These are phyloP conservation scores for Indicator maculatus DNA, from an alignment of 2,113 vertebrate species.

Conservation along the genomic window DNA sequence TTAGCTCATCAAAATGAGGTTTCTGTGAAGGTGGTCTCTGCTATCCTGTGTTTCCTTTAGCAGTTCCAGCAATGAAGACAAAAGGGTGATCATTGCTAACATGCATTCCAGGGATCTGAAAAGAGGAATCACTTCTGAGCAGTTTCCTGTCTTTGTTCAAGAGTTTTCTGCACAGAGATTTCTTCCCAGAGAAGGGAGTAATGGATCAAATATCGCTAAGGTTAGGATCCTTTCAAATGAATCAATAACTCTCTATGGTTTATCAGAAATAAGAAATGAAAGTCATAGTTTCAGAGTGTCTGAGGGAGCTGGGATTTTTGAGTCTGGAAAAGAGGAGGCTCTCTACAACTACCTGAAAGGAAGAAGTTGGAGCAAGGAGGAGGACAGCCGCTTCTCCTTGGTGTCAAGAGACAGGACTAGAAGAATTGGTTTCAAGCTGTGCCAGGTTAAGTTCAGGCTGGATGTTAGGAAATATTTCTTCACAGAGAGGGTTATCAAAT, in stretches of 20 bases:
- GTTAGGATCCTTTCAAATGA: not conserved
- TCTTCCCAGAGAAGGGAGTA: not conserved
- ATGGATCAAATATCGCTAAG: not conserved
- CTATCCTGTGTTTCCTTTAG: not conserved
- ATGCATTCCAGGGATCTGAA: not conserved
- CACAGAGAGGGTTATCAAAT: no score
- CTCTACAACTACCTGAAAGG: no score
- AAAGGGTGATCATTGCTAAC: not conserved
- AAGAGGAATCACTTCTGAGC: not conserved
- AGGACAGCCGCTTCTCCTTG: no score
- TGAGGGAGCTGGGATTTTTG: no score
- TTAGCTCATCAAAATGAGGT: not conserved
- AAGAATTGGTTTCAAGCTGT: no score
- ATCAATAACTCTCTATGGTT: not conserved
- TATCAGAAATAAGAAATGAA: not conserved
- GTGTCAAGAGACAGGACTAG: no score
- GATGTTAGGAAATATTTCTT: no score
- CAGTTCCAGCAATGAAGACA: not conserved
- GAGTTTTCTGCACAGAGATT: not conserved
- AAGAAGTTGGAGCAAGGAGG: no score
- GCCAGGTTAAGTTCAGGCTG: no score
- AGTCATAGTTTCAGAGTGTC: not conserved
- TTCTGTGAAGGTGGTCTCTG: not conserved
- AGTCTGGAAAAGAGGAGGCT: no score
- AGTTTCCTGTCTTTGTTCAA: not conserved